Evolutionary conservation across 2,113 vertebrate species (phyloP), one percentile per base, ranked within the genome.

Genomic region (Sarotherodon lohbergeri): DNA sequence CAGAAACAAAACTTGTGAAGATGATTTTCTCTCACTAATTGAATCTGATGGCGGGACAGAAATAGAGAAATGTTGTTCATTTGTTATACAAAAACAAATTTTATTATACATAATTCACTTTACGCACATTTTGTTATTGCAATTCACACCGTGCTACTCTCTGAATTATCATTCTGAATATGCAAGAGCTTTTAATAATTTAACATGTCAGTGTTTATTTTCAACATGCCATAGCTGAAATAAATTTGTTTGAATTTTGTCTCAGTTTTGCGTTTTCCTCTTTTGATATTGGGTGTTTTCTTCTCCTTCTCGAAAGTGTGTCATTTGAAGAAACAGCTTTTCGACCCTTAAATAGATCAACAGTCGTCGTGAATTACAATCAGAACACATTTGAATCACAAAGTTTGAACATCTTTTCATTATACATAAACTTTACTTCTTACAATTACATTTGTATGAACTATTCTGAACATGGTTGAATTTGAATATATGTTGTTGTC

Each of bases 241-340:
- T 94, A 92, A 94, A 96, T 97, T 97, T 96, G 96, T 96, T 97
- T 96, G 93, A 93, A 96, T 96, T 96, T 97, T 96, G 96, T 96
- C 93, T 95, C 94, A 95, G 95, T 97, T 96, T 96, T 95, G 94
- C 93, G 95, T 95, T 91, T 91, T 94, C 66, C 88, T 93, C 90
- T 91, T 92, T 92, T 94, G 94, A 94, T 95, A 93, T 87, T 19
- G 50, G 55, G 4, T 92, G 82, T 88, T 91, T 92, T 91, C 88
- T 91, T 89, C 86, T 46, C 52, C 50, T 57, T 87, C 22, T 68
- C 14, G 84, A 94, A 95, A 95, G 90, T 95, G 89, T 95, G 93
- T 92, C 93, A 95, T 92, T 81, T 81, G 85, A 88, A 90, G 87
- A 92, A 90, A 91, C 50, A 34, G 68, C 55, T 91, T 81, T 91